These are phyloP conservation scores for Epinotia bilunana DNA, from an alignment of 2,888 invertebrate genomes.

Conservation along the genomic window DNA sequence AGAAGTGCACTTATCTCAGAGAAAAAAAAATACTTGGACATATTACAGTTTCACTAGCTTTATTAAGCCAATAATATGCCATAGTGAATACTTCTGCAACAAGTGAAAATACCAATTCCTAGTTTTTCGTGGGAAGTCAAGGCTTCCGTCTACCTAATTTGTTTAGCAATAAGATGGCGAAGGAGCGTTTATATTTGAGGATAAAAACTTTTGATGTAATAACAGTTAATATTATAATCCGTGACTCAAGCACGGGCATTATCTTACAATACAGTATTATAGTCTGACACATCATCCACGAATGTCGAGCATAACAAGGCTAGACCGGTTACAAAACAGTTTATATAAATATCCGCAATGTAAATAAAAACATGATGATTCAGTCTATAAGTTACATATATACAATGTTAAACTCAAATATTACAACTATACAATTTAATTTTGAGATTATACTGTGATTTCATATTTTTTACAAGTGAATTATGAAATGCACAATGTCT, in stretches of 20 bases:
- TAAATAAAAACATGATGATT: constrained; percentile 38
- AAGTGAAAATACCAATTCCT: not conserved
- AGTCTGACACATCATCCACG: constrained; percentile 34
- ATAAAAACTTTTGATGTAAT: not conserved
- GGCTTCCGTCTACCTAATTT: not conserved
- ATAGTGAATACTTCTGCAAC: not conserved
- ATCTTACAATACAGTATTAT: constrained; percentile 42
- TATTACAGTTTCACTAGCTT: not conserved
- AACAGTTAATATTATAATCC: constrained; percentile 5
- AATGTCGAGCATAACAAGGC: constrained; percentile 19
- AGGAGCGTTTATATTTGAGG: not conserved
- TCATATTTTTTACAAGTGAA: constrained; percentile 9
- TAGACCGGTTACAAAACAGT: constrained; percentile 20
- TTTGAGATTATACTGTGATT: constrained; percentile 28
- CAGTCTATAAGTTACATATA: constrained; percentile 43
- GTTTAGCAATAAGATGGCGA: not conserved
- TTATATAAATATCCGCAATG: constrained; percentile 24
- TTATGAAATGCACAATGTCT: constrained; percentile 28
- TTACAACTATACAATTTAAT: constrained; percentile 29
- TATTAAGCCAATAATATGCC: not conserved
- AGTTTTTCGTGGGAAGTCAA: constrained; percentile 8
- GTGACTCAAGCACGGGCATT: not conserved
- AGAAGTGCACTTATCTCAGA: not conserved
- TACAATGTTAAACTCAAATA: constrained; percentile 40
- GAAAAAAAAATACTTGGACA: not conserved